Conservation (phyloP, 1,140 invertebrate genomes). For the Mya arenaria region DNA sequence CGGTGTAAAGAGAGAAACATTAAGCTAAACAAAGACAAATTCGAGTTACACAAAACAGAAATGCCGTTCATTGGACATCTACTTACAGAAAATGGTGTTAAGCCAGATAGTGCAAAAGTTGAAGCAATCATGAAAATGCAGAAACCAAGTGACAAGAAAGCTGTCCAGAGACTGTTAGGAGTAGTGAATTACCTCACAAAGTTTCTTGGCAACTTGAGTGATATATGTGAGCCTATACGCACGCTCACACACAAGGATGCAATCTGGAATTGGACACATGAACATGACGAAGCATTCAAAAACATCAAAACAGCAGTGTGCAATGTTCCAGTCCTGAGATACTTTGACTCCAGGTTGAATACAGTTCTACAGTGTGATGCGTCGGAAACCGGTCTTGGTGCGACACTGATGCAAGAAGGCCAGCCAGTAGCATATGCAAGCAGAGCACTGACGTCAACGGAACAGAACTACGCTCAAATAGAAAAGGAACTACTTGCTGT, state of each 20-base stretch:
- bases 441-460: slow-evolving; percentile 21
- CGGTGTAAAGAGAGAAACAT: slow-evolving; percentile 66
- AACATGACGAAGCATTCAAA: slow-evolving; percentile 41
- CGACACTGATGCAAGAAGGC: slow-evolving; percentile 44
- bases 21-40: slow-evolving; percentile 78
- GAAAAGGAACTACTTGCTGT: slow-evolving; percentile 67
- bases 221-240: slow-evolving; percentile 20
- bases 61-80: slow-evolving; percentile 56
- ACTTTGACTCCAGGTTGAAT: slow-evolving; percentile 41
- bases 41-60: slow-evolving; percentile 55
- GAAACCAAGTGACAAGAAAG: slow-evolving; percentile 54
- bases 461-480: slow-evolving; percentile 79
- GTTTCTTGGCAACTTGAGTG: slow-evolving; percentile 51
- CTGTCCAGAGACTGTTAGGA: slow-evolving; percentile 61
- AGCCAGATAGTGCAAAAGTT: slow-evolving; percentile 68
- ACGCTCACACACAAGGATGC: slow-evolving; percentile 21
- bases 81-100: slow-evolving; percentile 4
- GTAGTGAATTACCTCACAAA: slow-evolving; percentile 63
- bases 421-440: slow-evolving; percentile 53
- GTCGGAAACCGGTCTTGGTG: slow-evolving; percentile 39
- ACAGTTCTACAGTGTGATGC: slow-evolving; percentile 58
- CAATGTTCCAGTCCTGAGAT: slow-evolving; percentile 56
- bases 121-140: slow-evolving; percentile 77
- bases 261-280: slow-evolving; percentile 41
- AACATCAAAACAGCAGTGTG: slow-evolving; percentile 29